These are phyloP conservation scores for Ochotona curzoniae DNA, from an alignment of 2,113 vertebrate species.

Conservation along the genomic window DNA sequence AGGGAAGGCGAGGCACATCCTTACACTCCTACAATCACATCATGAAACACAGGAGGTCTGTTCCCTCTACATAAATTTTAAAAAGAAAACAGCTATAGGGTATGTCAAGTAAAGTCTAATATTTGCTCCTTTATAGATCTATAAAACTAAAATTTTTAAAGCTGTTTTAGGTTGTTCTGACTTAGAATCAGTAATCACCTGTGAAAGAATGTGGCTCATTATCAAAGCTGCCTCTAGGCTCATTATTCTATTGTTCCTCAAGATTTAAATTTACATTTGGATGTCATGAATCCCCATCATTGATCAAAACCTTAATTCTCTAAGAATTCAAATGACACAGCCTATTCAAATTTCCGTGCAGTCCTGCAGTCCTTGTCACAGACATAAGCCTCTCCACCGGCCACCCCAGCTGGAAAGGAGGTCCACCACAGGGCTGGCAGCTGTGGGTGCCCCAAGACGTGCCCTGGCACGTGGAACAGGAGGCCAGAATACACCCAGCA, in stretches of 20 bases:
- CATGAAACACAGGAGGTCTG: too few species aligned
- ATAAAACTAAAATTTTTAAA: conserved; percentile 23
- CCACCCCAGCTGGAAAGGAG: background rate
- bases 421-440: too few species aligned
- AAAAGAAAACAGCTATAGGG: background rate
- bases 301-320: background rate
- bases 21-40: too few species aligned
- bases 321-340: background rate
- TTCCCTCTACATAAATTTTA: too few species aligned
- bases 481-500: too few species aligned
- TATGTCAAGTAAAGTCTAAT: conserved; percentile 38
- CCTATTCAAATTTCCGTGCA: background rate
- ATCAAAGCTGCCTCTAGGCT: too few species aligned
- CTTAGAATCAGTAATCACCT: too few species aligned
- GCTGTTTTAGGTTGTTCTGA: background rate
- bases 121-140: background rate
- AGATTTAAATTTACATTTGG: background rate
- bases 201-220: too few species aligned
- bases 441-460: too few species aligned
- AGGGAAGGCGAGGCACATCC: too few species aligned
- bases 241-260: background rate
- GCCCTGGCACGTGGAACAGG: too few species aligned
- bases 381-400: background rate
- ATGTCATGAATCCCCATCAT: background rate
- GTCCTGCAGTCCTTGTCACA: background rate